A percentile compares a stretch with the other conserved stretches of the same genome.
phyloP scores from a whole-genome alignment of 1,140 invertebrate species.

The Metaphire vulgaris region DNA sequence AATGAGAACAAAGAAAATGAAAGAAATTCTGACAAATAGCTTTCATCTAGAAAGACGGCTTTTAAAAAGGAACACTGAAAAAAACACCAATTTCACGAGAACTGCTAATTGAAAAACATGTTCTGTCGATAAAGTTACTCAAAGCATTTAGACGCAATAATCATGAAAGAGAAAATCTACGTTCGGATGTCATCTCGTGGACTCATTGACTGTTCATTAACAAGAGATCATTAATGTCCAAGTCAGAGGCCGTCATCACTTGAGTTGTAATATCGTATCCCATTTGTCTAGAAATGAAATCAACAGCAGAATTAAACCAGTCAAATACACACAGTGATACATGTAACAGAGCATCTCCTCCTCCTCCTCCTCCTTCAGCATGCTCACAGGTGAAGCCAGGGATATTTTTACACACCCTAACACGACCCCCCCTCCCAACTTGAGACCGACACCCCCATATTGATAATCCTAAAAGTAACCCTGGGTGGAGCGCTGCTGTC shows the following conservation, averaged over 20 bases:
- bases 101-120: neutral
- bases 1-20: too few species aligned
- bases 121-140: neutral
- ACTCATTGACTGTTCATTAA: neutral
- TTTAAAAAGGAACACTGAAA: too few species aligned
- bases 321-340: neutral
- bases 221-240: neutral
- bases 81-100: neutral
- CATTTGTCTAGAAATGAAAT: neutral
- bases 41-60: too few species aligned
- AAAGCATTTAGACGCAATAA: neutral
- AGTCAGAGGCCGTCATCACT: neutral
- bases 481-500: too few species aligned
- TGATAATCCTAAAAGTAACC: too few species aligned
- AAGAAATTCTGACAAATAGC: too few species aligned
- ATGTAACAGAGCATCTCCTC: neutral
- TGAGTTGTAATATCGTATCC: neutral
- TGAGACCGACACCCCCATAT: too few species aligned
- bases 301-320: neutral
- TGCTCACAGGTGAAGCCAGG: neutral
- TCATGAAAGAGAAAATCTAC: neutral
- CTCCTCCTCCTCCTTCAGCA: neutral
- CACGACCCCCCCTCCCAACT: neutral
- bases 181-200: too few species aligned
- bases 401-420: neutral